phyloP scores from a whole-genome alignment of 2,888 invertebrate genomes.

The Hoplodrina blanda region DNA sequence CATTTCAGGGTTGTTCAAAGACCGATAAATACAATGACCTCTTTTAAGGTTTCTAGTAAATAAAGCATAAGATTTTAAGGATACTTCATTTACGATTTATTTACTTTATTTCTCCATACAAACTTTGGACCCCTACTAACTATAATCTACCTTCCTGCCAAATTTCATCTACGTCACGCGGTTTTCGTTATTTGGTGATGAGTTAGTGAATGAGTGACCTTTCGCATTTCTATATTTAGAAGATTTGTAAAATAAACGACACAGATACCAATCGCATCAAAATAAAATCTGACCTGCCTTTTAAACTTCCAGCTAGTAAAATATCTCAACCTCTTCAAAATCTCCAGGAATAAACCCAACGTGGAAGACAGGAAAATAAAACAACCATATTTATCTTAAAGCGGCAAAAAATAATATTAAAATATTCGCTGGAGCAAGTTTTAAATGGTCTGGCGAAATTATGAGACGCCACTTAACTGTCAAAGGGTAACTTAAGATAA shows the following conservation, averaged over 20 bases:
- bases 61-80: too few relatives aligned
- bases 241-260: background rate
- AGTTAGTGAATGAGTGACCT: too few relatives aligned
- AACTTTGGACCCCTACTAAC: too few relatives aligned
- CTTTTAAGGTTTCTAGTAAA: too few relatives aligned
- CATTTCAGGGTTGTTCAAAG: too few relatives aligned
- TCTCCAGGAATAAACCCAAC: background rate
- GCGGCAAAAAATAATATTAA: conserved; percentile 62
- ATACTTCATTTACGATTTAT: too few relatives aligned
- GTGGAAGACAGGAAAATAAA: conserved; percentile 46
- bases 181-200: too few relatives aligned
- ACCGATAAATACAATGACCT: too few relatives aligned
- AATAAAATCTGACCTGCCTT: background rate
- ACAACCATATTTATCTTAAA: conserved; percentile 46
- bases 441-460: conserved; percentile 71
- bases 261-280: background rate
- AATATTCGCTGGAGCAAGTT: conserved; percentile 70
- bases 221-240: too few relatives aligned
- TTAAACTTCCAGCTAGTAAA: background rate
- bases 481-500: conserved; percentile 57
- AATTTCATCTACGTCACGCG: too few relatives aligned
- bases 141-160: too few relatives aligned
- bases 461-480: conserved; percentile 54
- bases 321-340: conserved; percentile 6
- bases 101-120: too few relatives aligned